Percentiles rank a stretch among this genome's conserved stretches.
phyloP scores from a whole-genome alignment of 1,140 invertebrate genomes.

The Sinonovacula constricta region DNA sequence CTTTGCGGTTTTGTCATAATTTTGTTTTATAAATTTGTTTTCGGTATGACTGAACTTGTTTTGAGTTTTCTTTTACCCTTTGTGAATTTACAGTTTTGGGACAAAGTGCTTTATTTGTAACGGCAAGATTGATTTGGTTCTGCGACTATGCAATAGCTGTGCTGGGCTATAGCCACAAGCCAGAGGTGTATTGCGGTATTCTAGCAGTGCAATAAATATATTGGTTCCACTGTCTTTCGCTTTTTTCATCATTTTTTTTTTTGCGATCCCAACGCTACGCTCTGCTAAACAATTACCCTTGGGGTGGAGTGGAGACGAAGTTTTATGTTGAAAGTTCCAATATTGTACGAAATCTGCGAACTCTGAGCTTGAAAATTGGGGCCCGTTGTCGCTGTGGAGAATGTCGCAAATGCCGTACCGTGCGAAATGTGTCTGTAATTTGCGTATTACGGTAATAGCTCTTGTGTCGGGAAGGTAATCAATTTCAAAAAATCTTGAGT shows the following conservation, averaged over 20 bases:
- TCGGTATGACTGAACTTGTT: neutral
- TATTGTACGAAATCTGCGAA: constrained; percentile 3
- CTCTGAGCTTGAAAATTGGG: too few relatives aligned
- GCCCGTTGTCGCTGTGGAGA: too few relatives aligned
- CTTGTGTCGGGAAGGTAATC: constrained; percentile 2
- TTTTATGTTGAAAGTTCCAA: constrained; percentile 13
- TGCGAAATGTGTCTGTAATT: too few relatives aligned
- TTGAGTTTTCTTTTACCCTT: neutral
- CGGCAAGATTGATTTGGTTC: neutral
- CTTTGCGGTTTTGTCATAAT: neutral
- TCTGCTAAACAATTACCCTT: constrained; percentile 1
- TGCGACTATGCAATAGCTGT: neutral
- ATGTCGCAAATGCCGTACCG: too few relatives aligned
- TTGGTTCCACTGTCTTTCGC: neutral
- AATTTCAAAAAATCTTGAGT: constrained; percentile 24
- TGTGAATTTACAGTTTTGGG: neutral
- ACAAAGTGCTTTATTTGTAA: neutral
- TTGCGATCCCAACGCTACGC: neutral
- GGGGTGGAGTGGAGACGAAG: neutral
- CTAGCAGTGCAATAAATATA: constrained; percentile 1
- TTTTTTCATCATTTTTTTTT: constrained; percentile 9
- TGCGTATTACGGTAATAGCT: too few relatives aligned
- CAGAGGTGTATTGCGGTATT: constrained; percentile 16
- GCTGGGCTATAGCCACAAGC: neutral
- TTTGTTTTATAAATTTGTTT: too few relatives aligned